Evolutionary conservation across 2,888 invertebrate genomes (phyloP), one percentile per base, ranked within the genome.

Genomic region (Nomada ruficornis): DNA sequence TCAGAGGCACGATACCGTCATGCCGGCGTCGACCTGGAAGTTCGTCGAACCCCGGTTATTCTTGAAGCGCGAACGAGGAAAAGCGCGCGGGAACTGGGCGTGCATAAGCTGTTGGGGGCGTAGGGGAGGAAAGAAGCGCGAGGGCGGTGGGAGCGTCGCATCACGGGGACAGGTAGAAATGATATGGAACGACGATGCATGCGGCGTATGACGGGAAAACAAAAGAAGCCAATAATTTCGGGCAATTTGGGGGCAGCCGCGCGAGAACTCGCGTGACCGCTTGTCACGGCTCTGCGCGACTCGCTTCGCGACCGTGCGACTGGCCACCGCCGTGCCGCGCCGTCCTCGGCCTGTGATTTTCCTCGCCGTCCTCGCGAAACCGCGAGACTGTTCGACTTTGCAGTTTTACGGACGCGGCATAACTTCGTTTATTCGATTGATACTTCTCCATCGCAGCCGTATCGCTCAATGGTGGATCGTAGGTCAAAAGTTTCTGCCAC

Each of bases 171-270:
- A 87, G 87, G 83, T 88, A 90, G 89, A 92, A 92, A 91, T 91
- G 91, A 92, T 91, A 92, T 91, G 91, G 89, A 91, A 92, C 90
- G 88, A 73, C 86, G 88, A 82, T 84, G 89, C 90, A 90, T 88
- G 90, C 91, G 91, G 90, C 80, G 91, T 93, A 92, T 92, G 93
- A 94, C 93, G 92, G 89, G 91, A 92, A 93, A 93, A 94, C 93
- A 94, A 93, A 93, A 93, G 93, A 93, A 91, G 91, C 93, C 93
- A 93, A 93, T 93, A 94, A 94, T 94, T 93, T 93, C 90, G 91
- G 89, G 92, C 91, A 93, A 94, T 94, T 93, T 94, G 92, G 88
- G 89, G 80, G 93, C 93, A 94, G 93, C 92, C 90, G 92, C 91
- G 92, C 93, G 92, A 85, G 64, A 80, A 74, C 84, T 90, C 90